Evolutionary conservation across 1,140 invertebrate species (phyloP).

Genomic region (Brachionus plicatilis): DNA sequence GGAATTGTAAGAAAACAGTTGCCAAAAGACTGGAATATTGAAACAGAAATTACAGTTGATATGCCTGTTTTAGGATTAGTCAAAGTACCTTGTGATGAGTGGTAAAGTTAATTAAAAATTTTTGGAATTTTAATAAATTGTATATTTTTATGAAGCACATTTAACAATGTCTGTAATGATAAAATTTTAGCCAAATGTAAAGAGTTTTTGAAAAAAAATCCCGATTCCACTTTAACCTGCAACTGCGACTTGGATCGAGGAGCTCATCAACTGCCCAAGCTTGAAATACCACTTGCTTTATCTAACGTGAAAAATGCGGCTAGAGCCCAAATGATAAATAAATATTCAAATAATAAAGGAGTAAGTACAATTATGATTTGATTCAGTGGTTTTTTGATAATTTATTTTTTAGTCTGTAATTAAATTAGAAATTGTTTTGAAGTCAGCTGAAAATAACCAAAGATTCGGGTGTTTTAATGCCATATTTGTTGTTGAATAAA

Average conservation of each 20-base stretch:
- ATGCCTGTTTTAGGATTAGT: not conserved
- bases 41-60: not conserved
- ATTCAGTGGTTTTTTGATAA: not conserved
- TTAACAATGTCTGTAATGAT: slow-evolving; percentile 1
- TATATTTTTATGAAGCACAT: not conserved
- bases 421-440: not conserved
- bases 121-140: not conserved
- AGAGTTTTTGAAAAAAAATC: not conserved
- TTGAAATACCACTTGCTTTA: not conserved
- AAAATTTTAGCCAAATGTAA: not conserved
- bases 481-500: not conserved
- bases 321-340: not conserved
- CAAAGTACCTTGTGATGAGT: not conserved
- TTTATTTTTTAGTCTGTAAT: not conserved
- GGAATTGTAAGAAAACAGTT: not conserved
- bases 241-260: not conserved
- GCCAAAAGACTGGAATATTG: slow-evolving; percentile 24
- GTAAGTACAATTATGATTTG: not conserved
- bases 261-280: not conserved
- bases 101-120: not conserved
- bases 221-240: not conserved
- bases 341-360: slow-evolving; percentile 7
- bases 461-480: slow-evolving; percentile 6
- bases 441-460: slow-evolving; percentile 1
- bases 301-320: not conserved